Percentiles rank a stretch among this genome's conserved stretches.
phyloP scores from a whole-genome alignment of 2,888 invertebrate genomes.

The Campoplex nolae region DNA sequence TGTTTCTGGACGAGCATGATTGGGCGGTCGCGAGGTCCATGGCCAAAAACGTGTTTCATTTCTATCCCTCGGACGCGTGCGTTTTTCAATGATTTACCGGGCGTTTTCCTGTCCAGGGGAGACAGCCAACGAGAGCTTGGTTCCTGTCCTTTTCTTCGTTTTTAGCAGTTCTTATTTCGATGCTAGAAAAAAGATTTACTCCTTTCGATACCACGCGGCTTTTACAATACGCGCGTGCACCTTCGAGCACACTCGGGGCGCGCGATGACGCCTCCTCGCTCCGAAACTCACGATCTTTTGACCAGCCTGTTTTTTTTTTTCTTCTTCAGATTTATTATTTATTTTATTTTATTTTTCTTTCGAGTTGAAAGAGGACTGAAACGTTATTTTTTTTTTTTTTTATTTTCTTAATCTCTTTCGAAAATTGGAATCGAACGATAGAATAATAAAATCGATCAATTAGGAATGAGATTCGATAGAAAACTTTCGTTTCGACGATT shows the following conservation, averaged over 20 bases:
- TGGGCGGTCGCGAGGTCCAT: constrained; percentile 19
- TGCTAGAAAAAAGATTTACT: constrained; percentile 32
- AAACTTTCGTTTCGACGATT: not conserved
- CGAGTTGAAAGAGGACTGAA: not conserved
- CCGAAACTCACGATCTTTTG: not conserved
- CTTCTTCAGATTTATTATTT: not conserved
- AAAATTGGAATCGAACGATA: not conserved
- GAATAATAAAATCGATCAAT: not conserved
- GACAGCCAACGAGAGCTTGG: not conserved
- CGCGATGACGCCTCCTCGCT: not conserved
- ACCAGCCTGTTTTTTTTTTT: not conserved
- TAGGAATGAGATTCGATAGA: not conserved
- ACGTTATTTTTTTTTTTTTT: no score
- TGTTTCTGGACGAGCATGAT: constrained; percentile 12
- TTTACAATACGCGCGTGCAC: not conserved
- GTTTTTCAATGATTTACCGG: constrained; percentile 43
- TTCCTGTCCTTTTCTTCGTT: not conserved
- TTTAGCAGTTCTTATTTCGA: constrained; percentile 22
- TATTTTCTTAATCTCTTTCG: no score
- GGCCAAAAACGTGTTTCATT: constrained; percentile 28
- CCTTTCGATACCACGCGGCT: constrained; percentile 21
- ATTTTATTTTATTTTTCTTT: not conserved
- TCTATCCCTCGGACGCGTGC: constrained; percentile 43
- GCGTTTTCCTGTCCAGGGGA: constrained; percentile 13
- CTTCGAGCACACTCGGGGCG: not conserved